Percentiles rank a stretch among this genome's conserved stretches.
Conservation (phyloP, 2,888 invertebrate genomes). For the Seladonia tumulorum region DNA sequence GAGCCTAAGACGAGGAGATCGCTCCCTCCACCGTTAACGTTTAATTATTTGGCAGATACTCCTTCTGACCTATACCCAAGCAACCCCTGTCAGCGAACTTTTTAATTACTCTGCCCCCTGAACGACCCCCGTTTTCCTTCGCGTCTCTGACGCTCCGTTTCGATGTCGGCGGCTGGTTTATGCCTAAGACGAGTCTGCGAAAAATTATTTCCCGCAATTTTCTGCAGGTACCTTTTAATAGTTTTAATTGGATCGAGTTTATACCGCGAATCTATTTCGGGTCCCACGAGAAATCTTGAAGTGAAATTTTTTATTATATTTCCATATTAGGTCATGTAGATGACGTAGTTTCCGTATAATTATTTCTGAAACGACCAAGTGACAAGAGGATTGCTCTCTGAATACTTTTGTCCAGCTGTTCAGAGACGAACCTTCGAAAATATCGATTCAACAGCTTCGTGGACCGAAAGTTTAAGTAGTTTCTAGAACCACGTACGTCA, state of each 20-base stretch:
- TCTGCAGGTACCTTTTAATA: neutral
- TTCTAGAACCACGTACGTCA: neutral
- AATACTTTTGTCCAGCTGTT: neutral
- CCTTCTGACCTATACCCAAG: constrained; percentile 71
- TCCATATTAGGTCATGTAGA: no score
- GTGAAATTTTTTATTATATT: neutral
- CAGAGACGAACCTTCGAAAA: neutral
- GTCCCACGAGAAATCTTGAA: neutral
- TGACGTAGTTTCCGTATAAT: neutral
- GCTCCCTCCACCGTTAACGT: constrained; percentile 60
- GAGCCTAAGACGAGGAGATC: constrained; percentile 61
- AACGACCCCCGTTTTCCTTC: constrained; percentile 11
- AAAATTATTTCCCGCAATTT: neutral
- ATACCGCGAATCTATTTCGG: neutral
- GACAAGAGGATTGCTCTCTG: no score
- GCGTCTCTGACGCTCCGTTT: constrained; percentile 5
- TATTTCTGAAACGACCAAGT: neutral
- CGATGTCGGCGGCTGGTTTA: neutral
- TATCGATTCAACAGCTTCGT: neutral
- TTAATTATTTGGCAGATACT: constrained; percentile 75
- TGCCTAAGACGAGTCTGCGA: neutral
- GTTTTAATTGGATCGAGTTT: neutral
- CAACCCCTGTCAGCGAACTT: constrained; percentile 72
- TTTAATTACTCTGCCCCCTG: constrained; percentile 69
- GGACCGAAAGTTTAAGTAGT: neutral